These are phyloP conservation scores for Cyprinodon tularosa DNA, from an alignment of 2,113 vertebrate species.

Conservation along the genomic window DNA sequence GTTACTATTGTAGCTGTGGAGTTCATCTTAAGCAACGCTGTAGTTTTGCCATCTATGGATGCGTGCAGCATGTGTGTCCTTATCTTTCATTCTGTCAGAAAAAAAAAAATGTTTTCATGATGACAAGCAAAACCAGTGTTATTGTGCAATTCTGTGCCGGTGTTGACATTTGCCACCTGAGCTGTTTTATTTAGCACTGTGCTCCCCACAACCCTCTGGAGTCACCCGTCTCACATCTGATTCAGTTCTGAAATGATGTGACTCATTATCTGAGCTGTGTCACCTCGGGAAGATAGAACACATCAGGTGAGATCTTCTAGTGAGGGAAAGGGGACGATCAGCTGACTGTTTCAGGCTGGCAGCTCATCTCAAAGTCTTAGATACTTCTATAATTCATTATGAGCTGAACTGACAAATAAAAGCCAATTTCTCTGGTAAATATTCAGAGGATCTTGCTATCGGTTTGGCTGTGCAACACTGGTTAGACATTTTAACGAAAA, in stretches of 20 bases:
- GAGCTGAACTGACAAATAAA: too few relatives aligned
- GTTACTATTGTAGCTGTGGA: slow-evolving; percentile 23
- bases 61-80: background rate
- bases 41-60: slow-evolving; percentile 21
- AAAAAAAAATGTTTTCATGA: slow-evolving; percentile 3
- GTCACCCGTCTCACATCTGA: slow-evolving; percentile 21
- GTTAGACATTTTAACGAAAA: too few relatives aligned
- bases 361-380: background rate
- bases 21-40: slow-evolving; percentile 36
- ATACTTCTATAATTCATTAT: too few relatives aligned
- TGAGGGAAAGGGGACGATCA: background rate
- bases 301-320: background rate
- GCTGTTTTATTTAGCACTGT: slow-evolving; percentile 16
- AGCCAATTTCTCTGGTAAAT: too few relatives aligned
- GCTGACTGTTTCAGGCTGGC: background rate
- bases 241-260: slow-evolving; percentile 11
- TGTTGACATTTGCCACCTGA: slow-evolving; percentile 23
- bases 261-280: slow-evolving; percentile 16
- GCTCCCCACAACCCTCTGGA: slow-evolving; percentile 22
- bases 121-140: slow-evolving; percentile 6
- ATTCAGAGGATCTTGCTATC: too few relatives aligned
- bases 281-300: background rate
- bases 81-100: background rate
- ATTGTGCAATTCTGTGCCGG: background rate
- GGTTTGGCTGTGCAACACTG: too few relatives aligned